Evolutionary conservation across 2,888 invertebrate genomes (phyloP).

Genomic region (Dynastes grantii): DNA sequence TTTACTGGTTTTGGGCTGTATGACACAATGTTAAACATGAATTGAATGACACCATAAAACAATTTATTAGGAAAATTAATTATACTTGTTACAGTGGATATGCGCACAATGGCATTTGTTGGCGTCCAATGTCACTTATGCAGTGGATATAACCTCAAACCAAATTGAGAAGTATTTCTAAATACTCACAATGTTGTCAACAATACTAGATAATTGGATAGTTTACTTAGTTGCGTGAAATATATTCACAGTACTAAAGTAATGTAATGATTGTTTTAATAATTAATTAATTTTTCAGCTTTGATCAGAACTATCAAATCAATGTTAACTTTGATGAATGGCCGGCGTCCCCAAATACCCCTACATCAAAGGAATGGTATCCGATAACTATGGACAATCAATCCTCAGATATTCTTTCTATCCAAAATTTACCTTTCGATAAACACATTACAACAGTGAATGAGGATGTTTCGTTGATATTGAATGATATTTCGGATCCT

Average conservation of each 20-base stretch:
- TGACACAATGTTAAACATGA: no score
- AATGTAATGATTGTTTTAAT: not conserved
- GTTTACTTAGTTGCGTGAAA: not conserved
- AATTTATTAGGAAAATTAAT: no score
- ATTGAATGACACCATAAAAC: no score
- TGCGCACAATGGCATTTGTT: no score
- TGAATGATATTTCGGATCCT: slow-evolving; percentile 13
- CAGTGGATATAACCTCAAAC: no score
- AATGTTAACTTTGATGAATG: not conserved
- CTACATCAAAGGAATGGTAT: not conserved
- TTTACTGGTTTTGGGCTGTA: no score
- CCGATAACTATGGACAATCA: not conserved
- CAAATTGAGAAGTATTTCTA: no score
- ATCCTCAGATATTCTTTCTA: not conserved
- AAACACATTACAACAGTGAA: not conserved
- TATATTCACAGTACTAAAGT: not conserved
- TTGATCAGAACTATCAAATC: slow-evolving; percentile 19
- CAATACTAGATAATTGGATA: no score
- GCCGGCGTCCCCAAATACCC: not conserved
- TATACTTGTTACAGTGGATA: no score
- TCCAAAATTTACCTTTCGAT: not conserved
- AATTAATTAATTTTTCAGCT: not conserved
- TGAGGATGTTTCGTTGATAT: not conserved
- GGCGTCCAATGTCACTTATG: no score
- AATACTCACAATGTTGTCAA: no score